phyloP scores from a whole-genome alignment of 1,140 invertebrate species.

The Drosophila nikananu region DNA sequence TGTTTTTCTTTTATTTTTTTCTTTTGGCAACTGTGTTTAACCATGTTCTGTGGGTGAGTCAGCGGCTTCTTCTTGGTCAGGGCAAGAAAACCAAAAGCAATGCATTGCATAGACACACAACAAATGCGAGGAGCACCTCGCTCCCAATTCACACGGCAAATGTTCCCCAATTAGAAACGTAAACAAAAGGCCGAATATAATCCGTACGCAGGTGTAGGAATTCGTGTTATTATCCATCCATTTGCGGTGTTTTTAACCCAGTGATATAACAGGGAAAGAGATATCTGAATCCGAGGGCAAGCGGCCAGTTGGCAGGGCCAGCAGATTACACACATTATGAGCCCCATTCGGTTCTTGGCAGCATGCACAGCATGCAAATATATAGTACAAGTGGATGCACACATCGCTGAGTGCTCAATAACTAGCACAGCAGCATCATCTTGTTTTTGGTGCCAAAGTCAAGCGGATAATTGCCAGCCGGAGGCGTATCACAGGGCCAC shows the following conservation, averaged over 20 bases:
- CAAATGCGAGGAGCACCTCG: conserved; percentile 42
- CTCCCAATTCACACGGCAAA: conserved; percentile 15
- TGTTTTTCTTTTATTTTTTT: conserved; percentile 13
- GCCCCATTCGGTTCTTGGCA: conserved; percentile 35
- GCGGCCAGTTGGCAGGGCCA: conserved; percentile 46
- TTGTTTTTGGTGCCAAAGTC: conserved; percentile 65
- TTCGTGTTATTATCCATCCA: neutral
- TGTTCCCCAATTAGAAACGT: conserved; percentile 41
- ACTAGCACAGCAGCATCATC: conserved; percentile 36
- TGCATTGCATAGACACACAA: conserved; percentile 54
- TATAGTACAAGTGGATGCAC: conserved; percentile 1
- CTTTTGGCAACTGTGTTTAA: conserved; percentile 54
- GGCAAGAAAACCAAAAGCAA: conserved; percentile 66
- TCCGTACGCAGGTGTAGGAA: conserved; percentile 46
- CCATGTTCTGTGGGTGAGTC: conserved; percentile 55
- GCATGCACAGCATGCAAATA: conserved; percentile 16
- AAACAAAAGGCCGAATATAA: conserved; percentile 60
- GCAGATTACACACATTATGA: conserved; percentile 23
- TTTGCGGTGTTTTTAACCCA: neutral
- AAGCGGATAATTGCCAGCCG: conserved; percentile 64
- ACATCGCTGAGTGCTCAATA: conserved; percentile 18
- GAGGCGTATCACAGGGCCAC: conserved; percentile 58
- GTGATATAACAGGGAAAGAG: conserved; percentile 13
- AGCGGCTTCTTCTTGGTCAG: conserved; percentile 59
- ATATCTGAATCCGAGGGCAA: conserved; percentile 28